Evolutionary conservation across 2,888 invertebrate genomes (phyloP), one percentile per base, ranked within the genome.

Genomic region (Anodontia alba): DNA sequence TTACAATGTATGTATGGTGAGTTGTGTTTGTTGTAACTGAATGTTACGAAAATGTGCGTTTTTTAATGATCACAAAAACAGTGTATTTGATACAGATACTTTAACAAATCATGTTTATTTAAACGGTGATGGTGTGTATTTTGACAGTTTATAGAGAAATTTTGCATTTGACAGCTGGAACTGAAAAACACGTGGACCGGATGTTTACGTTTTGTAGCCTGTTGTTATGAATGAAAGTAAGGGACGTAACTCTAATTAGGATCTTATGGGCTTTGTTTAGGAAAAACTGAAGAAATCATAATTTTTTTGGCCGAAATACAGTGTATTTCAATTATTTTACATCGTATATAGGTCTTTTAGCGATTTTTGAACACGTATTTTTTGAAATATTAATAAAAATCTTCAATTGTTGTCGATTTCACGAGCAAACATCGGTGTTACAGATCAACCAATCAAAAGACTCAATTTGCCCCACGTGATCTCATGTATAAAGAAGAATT

Each of bases 161-260:
- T 20, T 69, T 17, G 8, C 43, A 54, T 79, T 83, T 83, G 83
- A 80, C 83, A 78, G 69, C 69, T 80, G 71, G 29, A 71, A 46
- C 23, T 46, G 51, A 62, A 71, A 84, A 84, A 68, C 87, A 86
- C 87, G 87, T 88, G 87, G 70, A 83, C 84, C 86, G 87, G 87
- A 88, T 88, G 87, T 88, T 88, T 88, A 88, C 87, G 83, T 81
- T 77, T 79, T 70, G 73, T 38, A 62, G 76, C 77, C 74, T 76
- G 78, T 86, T 78, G 78, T 83, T 83, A 81, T 83, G 85, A 86
- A 86, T 86, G 83, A 77, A 75, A 26, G 33, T 10, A 86, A 79
- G 86, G 86, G 86, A 76, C 23, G 62, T 49, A 68, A 86, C 80
- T 86, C 86, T 78, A 7, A 15, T 8, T 33, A 3, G n/a, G 33